Conservation (phyloP, 2,888 invertebrate genomes). For the Nematopogon swammerdamellus region DNA sequence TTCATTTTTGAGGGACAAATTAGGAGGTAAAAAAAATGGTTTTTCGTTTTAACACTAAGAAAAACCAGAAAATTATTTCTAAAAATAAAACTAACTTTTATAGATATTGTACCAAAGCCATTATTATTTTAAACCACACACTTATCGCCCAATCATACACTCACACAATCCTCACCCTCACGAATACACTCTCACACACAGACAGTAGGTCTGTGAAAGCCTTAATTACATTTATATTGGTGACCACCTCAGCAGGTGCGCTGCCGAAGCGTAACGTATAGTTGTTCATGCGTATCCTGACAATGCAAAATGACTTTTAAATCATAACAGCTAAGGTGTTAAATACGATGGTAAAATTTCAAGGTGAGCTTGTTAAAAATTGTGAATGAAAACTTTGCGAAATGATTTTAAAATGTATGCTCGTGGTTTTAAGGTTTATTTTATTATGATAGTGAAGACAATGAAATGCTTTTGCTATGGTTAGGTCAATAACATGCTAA, state of each 20-base stretch:
- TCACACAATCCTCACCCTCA: slow-evolving; percentile 1
- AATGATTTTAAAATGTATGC: neutral
- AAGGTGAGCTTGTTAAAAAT: slow-evolving; percentile 17
- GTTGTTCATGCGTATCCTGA: slow-evolving; percentile 30
- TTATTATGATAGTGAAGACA: slow-evolving; percentile 15
- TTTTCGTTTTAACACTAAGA: no score
- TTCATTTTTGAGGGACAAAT: no score
- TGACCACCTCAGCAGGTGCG: slow-evolving; percentile 44
- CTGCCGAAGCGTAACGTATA: slow-evolving; percentile 34
- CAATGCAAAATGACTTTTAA: slow-evolving; percentile 10
- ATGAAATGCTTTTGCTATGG: slow-evolving; percentile 20
- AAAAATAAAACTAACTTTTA: no score
- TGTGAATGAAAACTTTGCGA: neutral
- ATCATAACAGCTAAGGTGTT: slow-evolving; percentile 9
- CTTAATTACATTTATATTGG: slow-evolving; percentile 51
- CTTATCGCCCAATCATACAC: neutral
- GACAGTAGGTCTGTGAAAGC: slow-evolving; percentile 14
- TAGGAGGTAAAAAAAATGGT: no score
- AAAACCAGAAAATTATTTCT: no score
- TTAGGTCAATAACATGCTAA: slow-evolving; percentile 42
- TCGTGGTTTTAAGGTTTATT: neutral
- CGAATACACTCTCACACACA: slow-evolving; percentile 4
- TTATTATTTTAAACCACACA: no score
- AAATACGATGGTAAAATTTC: slow-evolving; percentile 15
- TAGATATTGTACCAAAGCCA: no score